phyloP scores from a whole-genome alignment of 2,888 invertebrate species.

The Cabera pusaria region DNA sequence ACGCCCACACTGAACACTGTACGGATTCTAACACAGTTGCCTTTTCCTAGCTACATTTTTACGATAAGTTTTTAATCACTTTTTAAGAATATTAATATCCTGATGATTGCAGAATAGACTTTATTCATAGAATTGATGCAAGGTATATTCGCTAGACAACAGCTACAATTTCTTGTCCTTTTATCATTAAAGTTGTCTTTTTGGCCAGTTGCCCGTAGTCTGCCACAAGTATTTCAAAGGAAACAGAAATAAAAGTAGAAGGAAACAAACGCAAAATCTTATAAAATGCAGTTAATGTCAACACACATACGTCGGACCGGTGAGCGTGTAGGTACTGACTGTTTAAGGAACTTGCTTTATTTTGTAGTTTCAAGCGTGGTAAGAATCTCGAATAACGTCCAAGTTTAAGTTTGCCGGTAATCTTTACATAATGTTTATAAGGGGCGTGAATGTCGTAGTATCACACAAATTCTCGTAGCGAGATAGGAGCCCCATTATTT shows the following conservation, averaged over 20 bases:
- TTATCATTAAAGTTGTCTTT: constrained; percentile 69
- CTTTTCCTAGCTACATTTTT: constrained; percentile 52
- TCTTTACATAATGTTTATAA: constrained; percentile 34
- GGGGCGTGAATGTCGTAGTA: constrained; percentile 28
- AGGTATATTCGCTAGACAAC: constrained; percentile 57
- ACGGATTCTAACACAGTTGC: constrained; percentile 43
- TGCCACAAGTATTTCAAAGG: constrained; percentile 63
- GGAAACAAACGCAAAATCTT: constrained; percentile 71
- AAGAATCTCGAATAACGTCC: constrained; percentile 53
- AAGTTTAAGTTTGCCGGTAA: constrained; percentile 48
- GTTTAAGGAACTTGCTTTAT: constrained; percentile 59
- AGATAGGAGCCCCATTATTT: constrained; percentile 34
- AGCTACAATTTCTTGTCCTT: constrained; percentile 58
- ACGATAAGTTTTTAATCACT: constrained; percentile 44
- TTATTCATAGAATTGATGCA: constrained; percentile 47
- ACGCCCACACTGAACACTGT: constrained; percentile 56
- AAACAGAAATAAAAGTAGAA: constrained; percentile 63
- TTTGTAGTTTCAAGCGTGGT: constrained; percentile 51
- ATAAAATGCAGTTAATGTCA: constrained; percentile 75
- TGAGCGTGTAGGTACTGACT: constrained; percentile 55
- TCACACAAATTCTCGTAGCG: constrained; percentile 23
- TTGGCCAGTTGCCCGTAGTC: constrained; percentile 70
- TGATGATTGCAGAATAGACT: too few relatives aligned
- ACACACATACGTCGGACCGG: constrained; percentile 60
- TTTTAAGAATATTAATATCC: too few relatives aligned